A percentile compares a stretch with the other conserved stretches of the same genome.
These are phyloP conservation scores for Tenualosa ilisha DNA, from an alignment of 2,797 vertebrate genomes.

Conservation along the genomic window DNA sequence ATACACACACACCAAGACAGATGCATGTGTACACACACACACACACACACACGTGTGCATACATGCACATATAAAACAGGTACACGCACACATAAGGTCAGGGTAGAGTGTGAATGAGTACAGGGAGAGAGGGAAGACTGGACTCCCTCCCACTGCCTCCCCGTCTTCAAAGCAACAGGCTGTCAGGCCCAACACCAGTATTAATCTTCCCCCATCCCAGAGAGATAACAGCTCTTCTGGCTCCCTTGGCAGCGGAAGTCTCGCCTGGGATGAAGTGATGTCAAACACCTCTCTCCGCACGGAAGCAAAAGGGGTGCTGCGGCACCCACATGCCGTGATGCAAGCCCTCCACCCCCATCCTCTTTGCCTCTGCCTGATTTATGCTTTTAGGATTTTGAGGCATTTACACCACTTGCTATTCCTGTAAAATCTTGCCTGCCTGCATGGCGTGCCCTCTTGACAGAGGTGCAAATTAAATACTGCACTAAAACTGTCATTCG, in stretches of 20 bases:
- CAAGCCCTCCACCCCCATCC: not conserved
- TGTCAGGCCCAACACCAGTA: not conserved
- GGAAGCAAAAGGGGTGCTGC: not conserved
- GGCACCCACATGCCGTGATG: not conserved
- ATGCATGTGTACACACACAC: not conserved
- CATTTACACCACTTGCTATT: conserved; percentile 38
- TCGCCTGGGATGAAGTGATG: not conserved
- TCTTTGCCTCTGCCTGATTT: conserved; percentile 24
- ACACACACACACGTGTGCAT: not conserved
- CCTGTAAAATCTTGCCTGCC: conserved; percentile 43
- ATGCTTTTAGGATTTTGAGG: conserved; percentile 43
- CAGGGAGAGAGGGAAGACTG: not conserved
- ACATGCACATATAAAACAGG: conserved; percentile 21
- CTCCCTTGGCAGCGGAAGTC: not conserved
- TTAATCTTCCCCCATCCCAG: conserved; percentile 5
- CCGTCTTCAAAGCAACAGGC: conserved; percentile 2
- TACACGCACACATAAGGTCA: not conserved
- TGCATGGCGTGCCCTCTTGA: not conserved
- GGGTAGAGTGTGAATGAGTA: not conserved
- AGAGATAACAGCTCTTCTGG: not conserved
- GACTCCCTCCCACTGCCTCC: conserved; percentile 3
- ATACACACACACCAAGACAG: no score
- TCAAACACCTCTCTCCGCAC: not conserved
- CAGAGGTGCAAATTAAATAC: conserved; percentile 3
- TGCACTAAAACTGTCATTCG: not conserved